These are phyloP conservation scores for Bombus pyrosoma DNA, from an alignment of 1,140 invertebrate genomes.

Conservation along the genomic window DNA sequence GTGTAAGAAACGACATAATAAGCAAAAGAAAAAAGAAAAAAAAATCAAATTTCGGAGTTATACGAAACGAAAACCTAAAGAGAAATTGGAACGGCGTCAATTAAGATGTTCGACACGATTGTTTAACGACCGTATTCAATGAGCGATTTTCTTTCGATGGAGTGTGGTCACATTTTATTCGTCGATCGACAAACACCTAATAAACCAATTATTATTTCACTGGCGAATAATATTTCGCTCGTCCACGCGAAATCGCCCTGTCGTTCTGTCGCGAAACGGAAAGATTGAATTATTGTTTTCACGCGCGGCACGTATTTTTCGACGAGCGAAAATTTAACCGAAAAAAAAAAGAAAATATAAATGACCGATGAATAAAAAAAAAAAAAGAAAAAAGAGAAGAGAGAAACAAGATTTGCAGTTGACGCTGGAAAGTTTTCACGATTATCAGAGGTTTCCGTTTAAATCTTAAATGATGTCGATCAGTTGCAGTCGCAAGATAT, in stretches of 20 bases:
- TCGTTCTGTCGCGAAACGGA: slow-evolving; percentile 12
- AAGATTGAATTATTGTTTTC: slow-evolving; percentile 44
- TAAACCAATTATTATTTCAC: slow-evolving; percentile 44
- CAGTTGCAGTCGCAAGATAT: too few species aligned
- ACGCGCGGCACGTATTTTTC: slow-evolving; percentile 27
- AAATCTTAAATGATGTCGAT: background rate
- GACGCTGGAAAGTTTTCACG: background rate
- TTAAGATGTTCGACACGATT: background rate
- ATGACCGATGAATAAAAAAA: background rate
- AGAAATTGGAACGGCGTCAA: background rate
- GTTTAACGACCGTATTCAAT: background rate
- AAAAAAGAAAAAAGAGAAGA: background rate
- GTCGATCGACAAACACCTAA: slow-evolving; percentile 26
- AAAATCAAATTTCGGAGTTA: background rate
- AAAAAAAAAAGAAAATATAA: slow-evolving; percentile 13
- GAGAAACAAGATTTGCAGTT: background rate
- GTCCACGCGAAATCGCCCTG: slow-evolving; percentile 13
- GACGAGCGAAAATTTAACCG: background rate
- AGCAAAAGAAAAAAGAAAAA: too few species aligned
- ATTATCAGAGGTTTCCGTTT: slow-evolving; percentile 1
- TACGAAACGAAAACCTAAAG: background rate
- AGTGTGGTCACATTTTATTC: background rate
- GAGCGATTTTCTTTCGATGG: slow-evolving; percentile 10
- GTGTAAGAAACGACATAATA: background rate
- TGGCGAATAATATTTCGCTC: slow-evolving; percentile 22